Conservation (phyloP, 1,140 invertebrate species). For the Cydia fagiglandana region DNA sequence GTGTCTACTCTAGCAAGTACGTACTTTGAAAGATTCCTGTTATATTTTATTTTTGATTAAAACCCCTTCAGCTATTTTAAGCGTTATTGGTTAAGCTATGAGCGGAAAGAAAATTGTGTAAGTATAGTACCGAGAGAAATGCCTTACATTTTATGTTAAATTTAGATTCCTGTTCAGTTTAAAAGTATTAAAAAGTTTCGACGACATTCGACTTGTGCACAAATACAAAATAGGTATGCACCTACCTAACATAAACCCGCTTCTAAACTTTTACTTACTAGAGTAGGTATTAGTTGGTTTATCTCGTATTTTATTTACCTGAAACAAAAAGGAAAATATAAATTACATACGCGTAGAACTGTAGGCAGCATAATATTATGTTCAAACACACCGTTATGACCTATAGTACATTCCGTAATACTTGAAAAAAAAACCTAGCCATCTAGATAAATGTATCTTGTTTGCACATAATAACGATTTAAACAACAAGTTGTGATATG, state of each 20-base stretch:
- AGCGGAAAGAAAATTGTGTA: background rate
- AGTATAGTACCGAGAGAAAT: background rate
- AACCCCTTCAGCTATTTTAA: background rate
- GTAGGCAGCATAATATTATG: too few relatives aligned
- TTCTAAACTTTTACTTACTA: too few relatives aligned
- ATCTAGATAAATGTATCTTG: too few relatives aligned
- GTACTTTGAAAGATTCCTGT: slow-evolving; percentile 17
- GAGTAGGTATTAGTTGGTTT: background rate
- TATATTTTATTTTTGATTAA: slow-evolving; percentile 11
- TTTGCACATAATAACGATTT: too few relatives aligned
- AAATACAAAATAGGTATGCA: too few relatives aligned
- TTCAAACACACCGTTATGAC: too few relatives aligned
- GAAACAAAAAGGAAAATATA: slow-evolving; percentile 2
- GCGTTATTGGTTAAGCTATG: background rate
- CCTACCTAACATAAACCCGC: too few relatives aligned
- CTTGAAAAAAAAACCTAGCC: too few relatives aligned
- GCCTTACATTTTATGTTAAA: background rate
- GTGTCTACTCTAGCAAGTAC: slow-evolving; percentile 44
- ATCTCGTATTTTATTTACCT: background rate
- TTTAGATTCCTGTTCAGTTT: background rate
- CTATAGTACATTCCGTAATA: too few relatives aligned
- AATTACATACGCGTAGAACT: background rate
- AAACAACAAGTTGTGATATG: too few relatives aligned
- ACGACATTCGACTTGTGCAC: too few relatives aligned
- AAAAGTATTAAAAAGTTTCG: too few relatives aligned